Conservation (phyloP, 1,140 invertebrate species). For the Ladona fulva region DNA sequence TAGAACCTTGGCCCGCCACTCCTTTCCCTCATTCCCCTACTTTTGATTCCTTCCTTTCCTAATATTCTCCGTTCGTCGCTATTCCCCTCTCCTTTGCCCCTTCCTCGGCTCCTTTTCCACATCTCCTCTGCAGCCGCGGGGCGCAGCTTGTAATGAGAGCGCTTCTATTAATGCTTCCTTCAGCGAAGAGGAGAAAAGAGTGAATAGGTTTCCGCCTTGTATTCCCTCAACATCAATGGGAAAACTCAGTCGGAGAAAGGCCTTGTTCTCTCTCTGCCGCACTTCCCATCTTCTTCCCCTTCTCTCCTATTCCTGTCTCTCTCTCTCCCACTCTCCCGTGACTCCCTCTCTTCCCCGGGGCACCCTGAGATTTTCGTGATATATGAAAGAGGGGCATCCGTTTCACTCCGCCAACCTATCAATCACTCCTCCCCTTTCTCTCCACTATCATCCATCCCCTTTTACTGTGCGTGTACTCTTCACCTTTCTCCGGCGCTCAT, state of each 20-base stretch:
- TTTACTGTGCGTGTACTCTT: not conserved
- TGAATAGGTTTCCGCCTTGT: not conserved
- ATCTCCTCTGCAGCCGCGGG: not conserved
- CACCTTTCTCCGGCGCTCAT: not conserved
- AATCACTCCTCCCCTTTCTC: not conserved
- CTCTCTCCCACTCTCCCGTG: not conserved
- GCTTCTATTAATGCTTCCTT: not conserved
- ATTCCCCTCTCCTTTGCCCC: not conserved
- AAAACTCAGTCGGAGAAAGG: not conserved
- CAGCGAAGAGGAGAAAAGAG: not conserved
- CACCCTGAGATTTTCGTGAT: not conserved
- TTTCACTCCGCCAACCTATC: not conserved
- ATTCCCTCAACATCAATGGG: conserved; percentile 8
- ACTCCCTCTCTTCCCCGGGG: not conserved
- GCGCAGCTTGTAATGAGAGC: not conserved
- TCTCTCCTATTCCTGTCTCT: not conserved
- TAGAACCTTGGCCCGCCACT: not conserved
- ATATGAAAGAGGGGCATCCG: not conserved
- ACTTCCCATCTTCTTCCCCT: not conserved
- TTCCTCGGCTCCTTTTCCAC: not conserved
- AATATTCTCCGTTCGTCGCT: too few relatives aligned
- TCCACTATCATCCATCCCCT: not conserved
- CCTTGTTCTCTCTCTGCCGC: not conserved
- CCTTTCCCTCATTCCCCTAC: not conserved
- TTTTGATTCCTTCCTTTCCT: not conserved